Conservation (phyloP, 2,113 vertebrate species). For the Calypte anna region DNA sequence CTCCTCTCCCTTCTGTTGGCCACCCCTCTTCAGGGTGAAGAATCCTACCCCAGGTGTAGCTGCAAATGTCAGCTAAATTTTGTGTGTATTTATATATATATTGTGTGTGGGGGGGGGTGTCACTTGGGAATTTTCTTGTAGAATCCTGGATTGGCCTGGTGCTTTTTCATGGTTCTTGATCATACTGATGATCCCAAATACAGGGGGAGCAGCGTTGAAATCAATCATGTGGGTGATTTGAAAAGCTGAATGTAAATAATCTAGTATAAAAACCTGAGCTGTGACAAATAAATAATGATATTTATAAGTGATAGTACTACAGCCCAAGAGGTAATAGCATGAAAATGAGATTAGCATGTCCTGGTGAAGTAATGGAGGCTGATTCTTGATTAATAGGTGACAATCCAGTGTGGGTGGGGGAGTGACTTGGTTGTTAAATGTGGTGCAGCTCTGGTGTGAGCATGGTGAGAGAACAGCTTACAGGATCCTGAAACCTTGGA, state of each 20-base stretch:
- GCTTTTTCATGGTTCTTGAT: neutral
- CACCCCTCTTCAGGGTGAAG: neutral
- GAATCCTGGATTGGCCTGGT: neutral
- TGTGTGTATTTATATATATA: too few relatives aligned
- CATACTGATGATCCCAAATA: neutral
- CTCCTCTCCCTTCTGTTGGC: neutral
- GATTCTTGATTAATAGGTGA: neutral
- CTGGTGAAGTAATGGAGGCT: neutral
- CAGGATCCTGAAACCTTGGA: neutral
- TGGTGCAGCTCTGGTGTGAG: neutral
- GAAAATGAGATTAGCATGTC: neutral
- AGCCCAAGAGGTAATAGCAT: neutral
- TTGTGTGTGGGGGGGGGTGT: neutral
- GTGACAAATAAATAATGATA: accelerated
- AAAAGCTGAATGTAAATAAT: neutral
- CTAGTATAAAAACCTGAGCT: neutral
- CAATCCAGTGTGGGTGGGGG: neutral
- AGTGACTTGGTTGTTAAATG: neutral
- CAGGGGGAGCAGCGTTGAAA: neutral
- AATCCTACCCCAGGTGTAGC: neutral
- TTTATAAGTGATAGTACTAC: neutral
- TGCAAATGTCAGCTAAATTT: neutral
- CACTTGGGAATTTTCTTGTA: neutral
- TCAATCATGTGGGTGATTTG: neutral
- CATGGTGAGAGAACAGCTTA: neutral